Evolutionary conservation across 2,888 invertebrate species (phyloP).

Genomic region (Allacma fusca): DNA sequence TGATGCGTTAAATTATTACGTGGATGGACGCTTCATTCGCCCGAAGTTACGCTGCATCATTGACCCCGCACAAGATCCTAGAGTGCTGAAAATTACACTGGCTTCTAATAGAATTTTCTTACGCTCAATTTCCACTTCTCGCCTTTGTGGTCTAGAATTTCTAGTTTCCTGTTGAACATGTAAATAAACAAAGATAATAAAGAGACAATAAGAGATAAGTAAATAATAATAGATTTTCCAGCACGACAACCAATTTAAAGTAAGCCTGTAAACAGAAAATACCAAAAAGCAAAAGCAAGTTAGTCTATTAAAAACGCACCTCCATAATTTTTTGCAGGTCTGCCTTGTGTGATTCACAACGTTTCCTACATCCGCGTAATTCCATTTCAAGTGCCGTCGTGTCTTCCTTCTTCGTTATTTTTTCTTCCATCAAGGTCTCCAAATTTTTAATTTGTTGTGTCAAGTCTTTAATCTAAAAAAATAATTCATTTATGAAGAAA

Average conservation of each 20-base stretch:
- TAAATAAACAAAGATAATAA: too few relatives aligned
- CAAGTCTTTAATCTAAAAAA: background rate
- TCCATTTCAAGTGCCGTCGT: background rate
- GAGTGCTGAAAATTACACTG: conserved; percentile 62
- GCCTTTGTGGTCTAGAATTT: background rate
- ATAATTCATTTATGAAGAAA: too few relatives aligned
- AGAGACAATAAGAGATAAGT: too few relatives aligned
- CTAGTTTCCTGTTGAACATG: too few relatives aligned
- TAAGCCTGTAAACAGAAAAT: too few relatives aligned
- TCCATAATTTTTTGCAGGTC: conserved; percentile 24
- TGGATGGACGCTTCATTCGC: background rate
- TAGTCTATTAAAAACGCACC: too few relatives aligned
- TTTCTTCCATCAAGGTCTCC: background rate
- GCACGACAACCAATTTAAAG: too few relatives aligned
- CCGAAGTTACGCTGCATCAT: background rate
- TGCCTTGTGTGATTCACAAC: background rate
- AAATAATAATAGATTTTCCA: too few relatives aligned
- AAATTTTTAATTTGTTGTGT: background rate
- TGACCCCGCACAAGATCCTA: conserved; percentile 59
- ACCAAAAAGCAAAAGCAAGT: too few relatives aligned
- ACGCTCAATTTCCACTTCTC: conserved; percentile 28
- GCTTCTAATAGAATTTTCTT: conserved; percentile 57
- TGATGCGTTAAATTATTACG: too few relatives aligned
- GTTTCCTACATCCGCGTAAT: background rate
- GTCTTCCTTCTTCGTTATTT: background rate